Base-by-base conservation (phyloP, 2,797 vertebrate genomes). In the Helostoma temminkii region DNA sequence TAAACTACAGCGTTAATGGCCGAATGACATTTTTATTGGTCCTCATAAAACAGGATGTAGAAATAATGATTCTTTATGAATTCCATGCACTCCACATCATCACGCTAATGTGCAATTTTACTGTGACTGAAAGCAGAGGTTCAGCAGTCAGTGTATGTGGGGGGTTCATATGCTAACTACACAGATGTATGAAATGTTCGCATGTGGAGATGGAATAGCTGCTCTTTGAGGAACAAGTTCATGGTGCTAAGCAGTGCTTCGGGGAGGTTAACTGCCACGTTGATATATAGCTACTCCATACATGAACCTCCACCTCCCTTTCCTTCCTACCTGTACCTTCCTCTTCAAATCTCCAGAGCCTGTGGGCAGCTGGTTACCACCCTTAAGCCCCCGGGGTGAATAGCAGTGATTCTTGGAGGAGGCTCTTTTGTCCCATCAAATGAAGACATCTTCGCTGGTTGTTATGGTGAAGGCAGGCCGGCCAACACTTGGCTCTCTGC, bases 371-470 rank as follows among this genome's bases (percentile, higher is more conserved):
- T 56, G 76, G 57, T 76, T 42, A 47, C 36, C 12, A 53, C 64
- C 5, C 46, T 76, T 42, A 57, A 61, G 55, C 62, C 61, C 52
- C 52, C 4, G 22, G 47, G n/a, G 78, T 22, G 63, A 75, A 34
- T 22, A 37, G 54, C 63, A 48, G 48, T 45, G 77, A 81, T 76
- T 80, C 75, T 53, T 48, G 16, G 46, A 21, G 58, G 56, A 21
- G 58, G 56, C 30, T 54, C 75, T 71, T 84, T 82, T 84, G 76
- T 82, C 64, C 69, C 66, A 53, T 87, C 79, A 76, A 74, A 78
- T 84, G 82, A 90, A 91, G 84, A 91, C 74, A 53, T 86, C 50
- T 83, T 28, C 1, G 24, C 74, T 34, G 49, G 81, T 90, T 78
- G 78, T 79, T 77, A 86, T 71, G 70, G 77, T 70, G 66, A 88